A percentile compares a stretch with the other conserved stretches of the same genome.
Evolutionary conservation across 2,113 vertebrate genomes (phyloP).

Genomic region (Orientallactaga bullata): DNA sequence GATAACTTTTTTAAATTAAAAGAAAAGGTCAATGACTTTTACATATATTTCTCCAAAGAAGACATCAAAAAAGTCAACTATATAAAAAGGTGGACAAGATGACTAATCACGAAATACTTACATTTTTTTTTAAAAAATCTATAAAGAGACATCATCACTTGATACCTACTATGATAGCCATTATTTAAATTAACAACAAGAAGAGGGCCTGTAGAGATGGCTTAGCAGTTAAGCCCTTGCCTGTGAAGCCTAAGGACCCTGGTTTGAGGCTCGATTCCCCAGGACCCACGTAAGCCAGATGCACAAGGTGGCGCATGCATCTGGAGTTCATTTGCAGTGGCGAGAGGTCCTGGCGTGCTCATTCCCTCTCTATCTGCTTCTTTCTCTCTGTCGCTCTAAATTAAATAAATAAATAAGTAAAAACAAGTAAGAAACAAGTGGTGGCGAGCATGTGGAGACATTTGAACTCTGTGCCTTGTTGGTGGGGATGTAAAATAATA

Average conservation of each 20-base stretch:
- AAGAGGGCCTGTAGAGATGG: too few species aligned
- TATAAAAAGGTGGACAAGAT: neutral
- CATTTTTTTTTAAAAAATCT: too few species aligned
- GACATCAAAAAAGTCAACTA: neutral
- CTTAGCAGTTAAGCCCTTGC: too few species aligned
- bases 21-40: neutral
- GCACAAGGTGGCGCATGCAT: too few species aligned
- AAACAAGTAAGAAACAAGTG: neutral
- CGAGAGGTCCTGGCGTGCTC: too few species aligned
- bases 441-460: neutral
- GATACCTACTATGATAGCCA: neutral
- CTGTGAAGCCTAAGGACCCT: too few species aligned
- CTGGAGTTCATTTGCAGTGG: too few species aligned
- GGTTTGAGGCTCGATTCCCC: too few species aligned
- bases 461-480: neutral
- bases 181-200: conserved; percentile 2
- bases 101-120: neutral
- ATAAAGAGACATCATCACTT: neutral
- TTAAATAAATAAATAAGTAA: too few species aligned
- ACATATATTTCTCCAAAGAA: conserved; percentile 17
- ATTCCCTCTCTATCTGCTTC: too few species aligned
- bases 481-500: neutral
- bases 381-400: too few species aligned
- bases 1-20: neutral
- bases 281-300: too few species aligned